phyloP scores from a whole-genome alignment of 2,113 vertebrate genomes.

The Gopherus flavomarginatus region DNA sequence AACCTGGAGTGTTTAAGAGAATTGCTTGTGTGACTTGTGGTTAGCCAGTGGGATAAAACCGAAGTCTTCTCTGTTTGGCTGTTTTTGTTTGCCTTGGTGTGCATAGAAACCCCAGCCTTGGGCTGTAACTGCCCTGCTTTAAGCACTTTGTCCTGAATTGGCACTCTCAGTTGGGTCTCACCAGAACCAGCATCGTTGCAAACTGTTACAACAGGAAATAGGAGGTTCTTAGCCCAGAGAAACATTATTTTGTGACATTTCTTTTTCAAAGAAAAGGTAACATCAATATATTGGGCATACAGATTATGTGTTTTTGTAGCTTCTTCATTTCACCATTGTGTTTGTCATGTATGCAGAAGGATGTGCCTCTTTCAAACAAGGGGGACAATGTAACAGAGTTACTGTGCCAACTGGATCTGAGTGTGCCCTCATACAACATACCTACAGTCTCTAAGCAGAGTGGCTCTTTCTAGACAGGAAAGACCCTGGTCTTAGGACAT shows the following conservation, averaged over 20 bases:
- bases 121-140: too few relatives aligned
- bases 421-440: not conserved
- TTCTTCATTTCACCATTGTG: not conserved
- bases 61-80: too few relatives aligned
- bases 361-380: not conserved
- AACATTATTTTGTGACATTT: rapidly evolving
- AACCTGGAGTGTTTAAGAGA: too few relatives aligned
- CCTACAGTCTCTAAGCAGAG: not conserved
- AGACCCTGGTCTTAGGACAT: not conserved
- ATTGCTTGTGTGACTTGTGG: too few relatives aligned
- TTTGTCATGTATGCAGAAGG: rapidly evolving
- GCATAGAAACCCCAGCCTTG: too few relatives aligned
- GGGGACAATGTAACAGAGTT: not conserved
- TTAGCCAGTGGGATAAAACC: too few relatives aligned
- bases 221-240: rapidly evolving
- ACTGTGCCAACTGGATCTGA: rapidly evolving
- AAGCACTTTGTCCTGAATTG: too few relatives aligned
- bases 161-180: too few relatives aligned
- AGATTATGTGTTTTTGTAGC: rapidly evolving
- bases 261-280: not conserved
- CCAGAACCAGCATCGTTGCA: too few relatives aligned
- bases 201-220: not conserved
- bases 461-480: not conserved
- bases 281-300: not conserved
- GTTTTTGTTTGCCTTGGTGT: too few relatives aligned